Base-by-base conservation (phyloP, 2,888 invertebrate genomes). In the Platycheirus albimanus region DNA sequence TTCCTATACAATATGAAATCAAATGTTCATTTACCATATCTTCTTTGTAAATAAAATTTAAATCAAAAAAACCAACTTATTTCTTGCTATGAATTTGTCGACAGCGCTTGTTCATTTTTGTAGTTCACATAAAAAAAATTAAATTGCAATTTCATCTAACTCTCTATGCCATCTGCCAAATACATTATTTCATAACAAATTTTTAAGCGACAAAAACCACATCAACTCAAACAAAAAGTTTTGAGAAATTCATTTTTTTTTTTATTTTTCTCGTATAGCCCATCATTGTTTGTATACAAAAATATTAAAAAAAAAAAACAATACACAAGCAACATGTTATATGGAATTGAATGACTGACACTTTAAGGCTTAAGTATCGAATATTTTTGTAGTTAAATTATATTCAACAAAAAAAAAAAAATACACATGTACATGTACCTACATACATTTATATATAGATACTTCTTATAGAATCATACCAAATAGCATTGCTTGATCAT, bases 291-390 rank as follows among this genome's bases (percentile, higher is more conserved):
- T 28, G 11, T 11, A 41, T 41, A n/a, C n/a, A n/a, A n/a, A n/a
- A 20, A 20, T 7, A 45, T 11, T 24, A 17, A 43, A 28, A 43
- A 45, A 36, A 51, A n/a, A n/a, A n/a, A n/a, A n/a, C n/a, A n/a
- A n/a, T n/a, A 49, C 33, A 15, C 30, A 64, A 36, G 24, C 36
- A 13, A 64, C 13, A 49, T 69, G 61, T 78, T 70, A 51, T 74
- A 84, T 83, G 85, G 84, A 86, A 87, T 90, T 90, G 90, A 89
- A 87, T 90, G 90, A 90, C 90, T 89, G 90, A 90, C 90, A 90
- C 90, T 90, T 87, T 87, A 88, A 88, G 89, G 86, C 86, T 85
- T 86, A 84, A 86, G 85, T 85, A 75, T 66, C 43, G 45, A 70
- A 75, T 45, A 72, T 67, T 72, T 75, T 71, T 83, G 43, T 74